Evolutionary conservation across 1,140 invertebrate species (phyloP).

Genomic region (Anadara kagoshimensis): DNA sequence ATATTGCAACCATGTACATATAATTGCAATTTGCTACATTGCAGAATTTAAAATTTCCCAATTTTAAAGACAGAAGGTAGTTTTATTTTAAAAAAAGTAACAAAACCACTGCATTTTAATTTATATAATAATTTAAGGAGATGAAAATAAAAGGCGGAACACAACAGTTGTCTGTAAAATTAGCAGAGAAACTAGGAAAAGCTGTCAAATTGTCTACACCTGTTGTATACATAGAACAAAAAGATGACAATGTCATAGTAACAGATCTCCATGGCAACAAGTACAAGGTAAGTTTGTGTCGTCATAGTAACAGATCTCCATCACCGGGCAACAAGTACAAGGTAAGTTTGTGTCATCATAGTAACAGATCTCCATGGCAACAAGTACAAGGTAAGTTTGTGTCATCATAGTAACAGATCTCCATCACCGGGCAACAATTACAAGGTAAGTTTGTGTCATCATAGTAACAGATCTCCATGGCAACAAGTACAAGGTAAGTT

Average conservation of each 20-base stretch:
- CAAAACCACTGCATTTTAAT: too few relatives aligned
- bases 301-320: not conserved
- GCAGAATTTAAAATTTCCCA: too few relatives aligned
- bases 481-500: too few relatives aligned
- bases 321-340: constrained; percentile 3
- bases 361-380: constrained; percentile 1
- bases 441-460: constrained; percentile 2
- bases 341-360: not conserved
- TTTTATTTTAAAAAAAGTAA: too few relatives aligned
- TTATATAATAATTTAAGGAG: not conserved
- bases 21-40: too few relatives aligned
- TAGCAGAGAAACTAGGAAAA: not conserved
- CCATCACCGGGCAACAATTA: not conserved
- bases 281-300: constrained; percentile 2
- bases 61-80: too few relatives aligned
- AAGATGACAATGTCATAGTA: not conserved
- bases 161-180: not conserved
- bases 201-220: constrained; percentile 8
- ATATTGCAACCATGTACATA: too few relatives aligned
- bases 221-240: not conserved
- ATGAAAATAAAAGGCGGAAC: not conserved
- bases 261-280: not conserved
- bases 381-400: constrained; percentile 8
- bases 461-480: too few relatives aligned
- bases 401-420: not conserved